phyloP scores from a whole-genome alignment of 2,888 invertebrate genomes.

The Tinea pellionella region DNA sequence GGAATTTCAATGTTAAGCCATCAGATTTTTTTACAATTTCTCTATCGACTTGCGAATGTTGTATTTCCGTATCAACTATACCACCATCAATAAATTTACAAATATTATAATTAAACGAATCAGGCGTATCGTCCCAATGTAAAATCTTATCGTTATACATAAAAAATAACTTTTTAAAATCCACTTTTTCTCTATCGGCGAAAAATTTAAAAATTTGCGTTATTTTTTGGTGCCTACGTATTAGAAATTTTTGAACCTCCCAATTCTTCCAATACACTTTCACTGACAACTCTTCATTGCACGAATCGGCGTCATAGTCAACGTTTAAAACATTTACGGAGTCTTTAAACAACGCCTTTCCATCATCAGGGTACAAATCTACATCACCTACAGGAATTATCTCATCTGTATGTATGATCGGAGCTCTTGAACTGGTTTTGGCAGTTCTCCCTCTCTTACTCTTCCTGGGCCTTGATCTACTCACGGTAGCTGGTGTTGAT shows the following conservation, averaged over 20 bases:
- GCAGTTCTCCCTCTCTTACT: no score
- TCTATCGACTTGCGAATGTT: not conserved
- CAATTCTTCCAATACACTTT: constrained; percentile 57
- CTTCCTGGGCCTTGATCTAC: no score
- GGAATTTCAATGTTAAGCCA: constrained; percentile 31
- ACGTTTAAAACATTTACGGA: not conserved
- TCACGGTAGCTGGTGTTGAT: no score
- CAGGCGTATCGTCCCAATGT: constrained; percentile 48
- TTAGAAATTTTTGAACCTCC: constrained; percentile 45
- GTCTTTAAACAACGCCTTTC: not conserved
- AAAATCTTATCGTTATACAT: constrained; percentile 47
- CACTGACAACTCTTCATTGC: constrained; percentile 50
- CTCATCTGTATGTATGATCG: not conserved
- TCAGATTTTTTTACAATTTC: not conserved
- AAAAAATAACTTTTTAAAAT: constrained; percentile 40
- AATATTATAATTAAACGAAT: constrained; percentile 46
- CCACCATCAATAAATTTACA: constrained; percentile 60
- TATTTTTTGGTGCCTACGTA: constrained; percentile 49
- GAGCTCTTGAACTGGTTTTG: no score
- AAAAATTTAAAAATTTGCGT: constrained; percentile 49
- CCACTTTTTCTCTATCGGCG: constrained; percentile 35
- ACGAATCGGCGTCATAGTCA: constrained; percentile 23
- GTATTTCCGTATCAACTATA: constrained; percentile 25
- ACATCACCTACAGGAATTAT: not conserved
- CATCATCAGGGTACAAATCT: not conserved